phyloP scores from a whole-genome alignment of 2,888 invertebrate species.

The Cheilosia soror region DNA sequence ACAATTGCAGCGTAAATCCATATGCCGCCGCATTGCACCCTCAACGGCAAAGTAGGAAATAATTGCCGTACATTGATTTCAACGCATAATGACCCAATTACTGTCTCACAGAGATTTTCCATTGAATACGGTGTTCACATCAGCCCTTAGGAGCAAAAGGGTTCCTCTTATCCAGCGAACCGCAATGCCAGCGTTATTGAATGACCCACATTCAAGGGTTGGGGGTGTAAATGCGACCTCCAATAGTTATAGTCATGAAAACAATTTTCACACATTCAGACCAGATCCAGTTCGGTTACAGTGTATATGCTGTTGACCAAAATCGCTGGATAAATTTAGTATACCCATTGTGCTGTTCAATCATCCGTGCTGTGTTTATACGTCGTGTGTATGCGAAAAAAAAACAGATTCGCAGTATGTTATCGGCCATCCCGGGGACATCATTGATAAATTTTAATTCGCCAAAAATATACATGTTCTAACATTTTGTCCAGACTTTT shows the following conservation, averaged over 20 bases:
- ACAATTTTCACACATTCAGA: slow-evolving; percentile 57
- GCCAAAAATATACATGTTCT: slow-evolving; percentile 33
- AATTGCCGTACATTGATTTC: slow-evolving; percentile 60
- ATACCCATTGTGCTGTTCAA: slow-evolving; percentile 30
- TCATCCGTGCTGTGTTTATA: background rate
- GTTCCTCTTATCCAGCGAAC: background rate
- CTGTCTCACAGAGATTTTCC: slow-evolving; percentile 42
- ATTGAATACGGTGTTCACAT: slow-evolving; percentile 21
- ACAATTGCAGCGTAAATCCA: slow-evolving; percentile 16
- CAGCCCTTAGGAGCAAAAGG: no score
- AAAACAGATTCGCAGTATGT: slow-evolving; percentile 26
- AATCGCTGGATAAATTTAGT: slow-evolving; percentile 63
- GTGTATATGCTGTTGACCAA: slow-evolving; percentile 41
- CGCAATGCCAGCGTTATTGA: background rate
- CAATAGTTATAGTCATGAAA: slow-evolving; percentile 9
- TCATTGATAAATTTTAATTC: slow-evolving; percentile 31
- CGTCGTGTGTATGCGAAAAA: background rate
- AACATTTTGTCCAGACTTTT: slow-evolving; percentile 20
- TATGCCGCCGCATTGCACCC: background rate
- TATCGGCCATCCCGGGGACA: slow-evolving; percentile 8
- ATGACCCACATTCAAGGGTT: background rate
- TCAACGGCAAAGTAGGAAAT: slow-evolving; percentile 49
- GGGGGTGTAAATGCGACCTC: background rate
- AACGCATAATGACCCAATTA: slow-evolving; percentile 65
- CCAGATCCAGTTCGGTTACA: slow-evolving; percentile 43